phyloP scores from a whole-genome alignment of 64 coral and sea anemone genomes.

The Actinia equina region DNA sequence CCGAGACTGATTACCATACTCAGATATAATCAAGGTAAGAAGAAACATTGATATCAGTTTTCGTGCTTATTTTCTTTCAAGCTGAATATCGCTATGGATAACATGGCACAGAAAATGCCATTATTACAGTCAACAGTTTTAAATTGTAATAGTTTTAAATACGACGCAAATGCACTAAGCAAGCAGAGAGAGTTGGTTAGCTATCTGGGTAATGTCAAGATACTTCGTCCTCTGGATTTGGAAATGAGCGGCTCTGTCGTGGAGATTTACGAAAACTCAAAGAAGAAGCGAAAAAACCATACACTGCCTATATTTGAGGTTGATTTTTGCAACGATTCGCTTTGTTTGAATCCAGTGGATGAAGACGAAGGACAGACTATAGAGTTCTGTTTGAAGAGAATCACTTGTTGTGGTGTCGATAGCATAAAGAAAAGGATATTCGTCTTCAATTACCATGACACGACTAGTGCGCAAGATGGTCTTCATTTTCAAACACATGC shows the following conservation, averaged over 20 bases:
- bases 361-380: background rate
- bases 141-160: background rate
- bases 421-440: background rate
- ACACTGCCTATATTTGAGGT: background rate
- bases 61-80: background rate
- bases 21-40: background rate
- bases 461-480: background rate
- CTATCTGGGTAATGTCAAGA: background rate
- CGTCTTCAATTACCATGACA: constrained; percentile 1
- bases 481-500: constrained; percentile 4
- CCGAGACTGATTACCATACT: background rate
- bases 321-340: background rate
- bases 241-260: constrained; percentile 9
- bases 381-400: background rate
- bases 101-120: background rate
- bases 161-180: background rate
- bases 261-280: background rate
- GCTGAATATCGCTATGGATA: background rate
- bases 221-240: background rate
- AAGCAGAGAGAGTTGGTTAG: background rate
- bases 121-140: background rate
- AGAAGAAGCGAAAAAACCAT: background rate
- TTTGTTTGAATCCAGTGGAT: background rate
- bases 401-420: constrained; percentile 14
- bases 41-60: background rate